phyloP scores from a whole-genome alignment of 2,797 vertebrate genomes.

The Muscicapa comitata region DNA sequence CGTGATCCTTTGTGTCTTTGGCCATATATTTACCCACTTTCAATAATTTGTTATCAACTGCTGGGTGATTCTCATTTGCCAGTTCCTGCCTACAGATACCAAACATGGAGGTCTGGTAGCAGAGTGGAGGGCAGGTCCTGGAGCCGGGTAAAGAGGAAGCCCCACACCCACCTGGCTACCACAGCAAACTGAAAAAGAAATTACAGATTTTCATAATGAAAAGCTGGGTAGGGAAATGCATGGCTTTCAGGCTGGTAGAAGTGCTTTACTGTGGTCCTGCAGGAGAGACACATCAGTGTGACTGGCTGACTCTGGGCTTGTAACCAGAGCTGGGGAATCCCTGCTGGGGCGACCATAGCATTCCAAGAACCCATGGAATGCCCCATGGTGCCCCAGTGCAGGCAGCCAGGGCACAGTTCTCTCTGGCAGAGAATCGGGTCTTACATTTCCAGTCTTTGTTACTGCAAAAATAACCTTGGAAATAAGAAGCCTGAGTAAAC shows the following conservation, averaged over 20 bases:
- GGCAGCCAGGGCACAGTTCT: not conserved
- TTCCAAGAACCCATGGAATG: fast-evolving
- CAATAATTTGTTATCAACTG: not conserved
- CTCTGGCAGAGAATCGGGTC: not conserved
- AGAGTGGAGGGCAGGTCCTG: not conserved
- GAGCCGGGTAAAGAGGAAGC: slow-evolving; percentile 17
- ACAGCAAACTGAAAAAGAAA: not conserved
- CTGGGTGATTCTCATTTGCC: not conserved
- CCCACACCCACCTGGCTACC: not conserved
- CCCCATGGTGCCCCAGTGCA: not conserved
- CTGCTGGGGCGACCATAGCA: not conserved
- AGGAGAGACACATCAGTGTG: not conserved
- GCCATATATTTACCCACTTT: not conserved
- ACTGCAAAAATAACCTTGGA: slow-evolving; percentile 4
- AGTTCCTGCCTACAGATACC: not conserved
- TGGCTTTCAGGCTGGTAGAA: not conserved
- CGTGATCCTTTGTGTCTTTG: not conserved
- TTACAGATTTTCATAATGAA: not conserved
- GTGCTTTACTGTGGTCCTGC: not conserved
- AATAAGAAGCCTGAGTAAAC: slow-evolving; percentile 9
- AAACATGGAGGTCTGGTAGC: not conserved
- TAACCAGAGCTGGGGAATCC: not conserved
- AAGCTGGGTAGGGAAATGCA: not conserved
- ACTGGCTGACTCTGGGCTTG: not conserved
- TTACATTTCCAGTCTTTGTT: slow-evolving; percentile 28